A percentile compares a stretch with the other conserved stretches of the same genome.
Evolutionary conservation across 2,797 vertebrate genomes (phyloP).

Genomic region (Lithobates pipiens): DNA sequence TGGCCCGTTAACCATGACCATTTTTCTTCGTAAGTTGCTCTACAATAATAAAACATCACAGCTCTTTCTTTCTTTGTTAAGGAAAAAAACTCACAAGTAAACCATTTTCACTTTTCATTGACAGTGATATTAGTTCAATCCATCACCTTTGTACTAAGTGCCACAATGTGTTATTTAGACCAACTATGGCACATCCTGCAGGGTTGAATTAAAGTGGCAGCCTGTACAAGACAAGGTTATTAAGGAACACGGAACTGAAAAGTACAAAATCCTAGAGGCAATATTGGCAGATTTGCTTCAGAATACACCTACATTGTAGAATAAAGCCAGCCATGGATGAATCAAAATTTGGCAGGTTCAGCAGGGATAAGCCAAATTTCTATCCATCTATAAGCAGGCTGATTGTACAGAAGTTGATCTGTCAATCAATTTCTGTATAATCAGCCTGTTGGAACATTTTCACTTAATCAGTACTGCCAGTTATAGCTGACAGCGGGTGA

Average conservation of each 20-base stretch:
- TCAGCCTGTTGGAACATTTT: too few species aligned
- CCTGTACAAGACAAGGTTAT: constrained; percentile 25
- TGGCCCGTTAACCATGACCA: constrained; percentile 48
- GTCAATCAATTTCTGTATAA: too few species aligned
- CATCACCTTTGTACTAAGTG: constrained; percentile 39
- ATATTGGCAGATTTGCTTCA: not conserved
- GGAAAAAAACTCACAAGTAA: constrained; percentile 32
- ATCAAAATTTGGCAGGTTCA: too few species aligned
- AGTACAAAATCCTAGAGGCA: not conserved
- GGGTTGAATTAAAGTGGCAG: constrained; percentile 22
- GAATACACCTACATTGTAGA: not conserved
- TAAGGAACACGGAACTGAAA: not conserved
- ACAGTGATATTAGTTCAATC: constrained; percentile 55
- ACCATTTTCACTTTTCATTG: constrained; percentile 52
- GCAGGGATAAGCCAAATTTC: too few species aligned
- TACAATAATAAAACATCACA: constrained; percentile 55
- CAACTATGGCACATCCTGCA: constrained; percentile 14
- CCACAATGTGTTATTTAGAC: constrained; percentile 48
- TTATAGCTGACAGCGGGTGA: too few species aligned
- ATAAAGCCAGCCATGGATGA: too few species aligned
- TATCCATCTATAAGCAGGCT: too few species aligned
- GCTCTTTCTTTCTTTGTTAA: constrained; percentile 42
- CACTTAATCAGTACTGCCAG: too few species aligned
- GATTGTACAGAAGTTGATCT: too few species aligned
- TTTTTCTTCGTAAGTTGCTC: constrained; percentile 51